These are phyloP conservation scores for Gastrophryne carolinensis DNA, from an alignment of 2,797 vertebrate genomes.

Conservation along the genomic window DNA sequence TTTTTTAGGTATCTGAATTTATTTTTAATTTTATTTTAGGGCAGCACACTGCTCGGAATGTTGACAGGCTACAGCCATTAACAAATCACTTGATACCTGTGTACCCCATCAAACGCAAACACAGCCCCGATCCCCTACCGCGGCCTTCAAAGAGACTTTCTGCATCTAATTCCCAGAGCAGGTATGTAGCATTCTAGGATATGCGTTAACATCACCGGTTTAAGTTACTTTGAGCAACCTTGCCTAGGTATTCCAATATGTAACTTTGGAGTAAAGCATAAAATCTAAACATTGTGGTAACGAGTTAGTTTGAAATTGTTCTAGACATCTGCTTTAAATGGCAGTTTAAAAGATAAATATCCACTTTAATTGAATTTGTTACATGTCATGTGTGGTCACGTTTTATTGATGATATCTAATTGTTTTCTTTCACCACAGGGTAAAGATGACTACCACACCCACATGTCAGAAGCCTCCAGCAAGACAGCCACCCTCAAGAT, in stretches of 20 bases:
- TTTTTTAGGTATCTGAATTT: neutral
- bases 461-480: neutral
- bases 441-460: neutral
- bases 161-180: neutral
- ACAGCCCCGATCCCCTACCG: constrained; percentile 5
- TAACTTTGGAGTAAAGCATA: no score
- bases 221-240: no score
- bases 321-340: no score
- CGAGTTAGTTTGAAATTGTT: no score
- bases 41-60: constrained; percentile 41
- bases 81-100: constrained; percentile 46
- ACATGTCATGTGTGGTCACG: neutral
- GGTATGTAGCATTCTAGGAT: neutral
- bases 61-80: constrained; percentile 40
- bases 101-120: constrained; percentile 52
- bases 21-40: constrained; percentile 2
- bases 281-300: no score
- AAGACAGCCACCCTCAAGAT: neutral
- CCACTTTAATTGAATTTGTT: no score
- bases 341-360: no score
- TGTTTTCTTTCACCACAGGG: neutral
- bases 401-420: neutral
- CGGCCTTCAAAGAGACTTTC: constrained; percentile 17
- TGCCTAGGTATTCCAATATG: no score
- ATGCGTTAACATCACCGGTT: no score